phyloP scores from a whole-genome alignment of 2,113 vertebrate genomes.

The Tiliqua scincoides region DNA sequence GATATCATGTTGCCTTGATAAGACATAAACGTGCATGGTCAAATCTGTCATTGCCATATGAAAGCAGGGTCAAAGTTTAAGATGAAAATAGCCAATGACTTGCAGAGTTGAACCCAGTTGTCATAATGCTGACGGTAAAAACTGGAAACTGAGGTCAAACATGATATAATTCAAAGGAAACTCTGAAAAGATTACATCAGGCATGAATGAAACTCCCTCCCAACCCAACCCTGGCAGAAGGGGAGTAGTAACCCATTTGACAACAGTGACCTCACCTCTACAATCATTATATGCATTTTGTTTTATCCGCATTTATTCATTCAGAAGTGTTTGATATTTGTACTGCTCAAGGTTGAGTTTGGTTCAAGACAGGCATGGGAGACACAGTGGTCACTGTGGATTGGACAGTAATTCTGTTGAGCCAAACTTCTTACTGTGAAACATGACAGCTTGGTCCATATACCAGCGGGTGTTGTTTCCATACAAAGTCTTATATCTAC shows the following conservation, averaged over 20 bases:
- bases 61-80: neutral
- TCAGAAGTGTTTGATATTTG: neutral
- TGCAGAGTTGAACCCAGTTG: neutral
- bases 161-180: slow-evolving; percentile 17
- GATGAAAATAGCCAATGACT: neutral
- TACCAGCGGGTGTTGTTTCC: neutral
- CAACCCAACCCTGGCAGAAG: neutral
- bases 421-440: neutral
- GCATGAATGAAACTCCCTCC: neutral
- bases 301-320: neutral
- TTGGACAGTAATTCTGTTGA: neutral
- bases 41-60: fast-evolving
- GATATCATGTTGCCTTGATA: neutral
- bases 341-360: neutral
- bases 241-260: neutral
- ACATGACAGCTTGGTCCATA: neutral
- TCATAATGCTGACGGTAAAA: neutral
- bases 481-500: neutral
- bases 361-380: neutral
- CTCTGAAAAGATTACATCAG: neutral
- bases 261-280: neutral
- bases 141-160: neutral
- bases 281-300: neutral
- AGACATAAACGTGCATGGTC: neutral
- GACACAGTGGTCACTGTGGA: neutral